Evolutionary conservation across 2,113 vertebrate species (phyloP), one percentile per base, ranked within the genome.

Genomic region (Atrichornis clamosus): DNA sequence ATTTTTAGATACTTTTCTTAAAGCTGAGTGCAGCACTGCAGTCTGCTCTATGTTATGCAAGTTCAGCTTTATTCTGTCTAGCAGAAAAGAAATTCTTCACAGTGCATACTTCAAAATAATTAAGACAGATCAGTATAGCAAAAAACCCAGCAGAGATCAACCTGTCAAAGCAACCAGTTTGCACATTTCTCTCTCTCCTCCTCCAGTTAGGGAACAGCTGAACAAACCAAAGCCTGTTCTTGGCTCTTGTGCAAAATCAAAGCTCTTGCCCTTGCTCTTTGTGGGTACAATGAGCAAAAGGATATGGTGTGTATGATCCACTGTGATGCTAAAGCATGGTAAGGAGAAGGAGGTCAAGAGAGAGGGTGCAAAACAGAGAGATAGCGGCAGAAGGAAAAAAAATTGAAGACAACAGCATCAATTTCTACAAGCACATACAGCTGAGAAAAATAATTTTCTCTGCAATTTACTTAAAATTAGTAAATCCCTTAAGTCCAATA

Each of bases 71-170:
- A 83, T 50, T 83, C 95, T 67, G 79, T 70, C 92, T 78, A 94
- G 80, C 92, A 90, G 84, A 93, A 96, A 28, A 55, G 14, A 80
- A 88, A 94, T 84, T 91, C 72, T 93, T 96, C 95, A 84, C 87
- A 92, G 87, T 24, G 79, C 79, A 80, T 88, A 80, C 83, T 95
- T 96, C 73, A 68, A 93, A 96, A 89, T 74, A 94, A 92, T 86
- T 84, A 94, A 96, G 68, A 87, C 28, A 58, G 91, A 95, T 78
- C 72, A 81, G 44, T 63, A 72, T 18, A 88, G 72, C 33, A 93
- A 80, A 83, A 82, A 76, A 83, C 1, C 20, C 83, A 89, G 41
- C 82, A 95, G 63, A 89, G 78, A 96, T 89, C 67, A 92, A 83
- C 72, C 64, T 95, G 88, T 58, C 88, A 94, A 93, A 92, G 64